Conservation (phyloP, 2,797 vertebrate genomes). For the Erithacus rubecula region DNA sequence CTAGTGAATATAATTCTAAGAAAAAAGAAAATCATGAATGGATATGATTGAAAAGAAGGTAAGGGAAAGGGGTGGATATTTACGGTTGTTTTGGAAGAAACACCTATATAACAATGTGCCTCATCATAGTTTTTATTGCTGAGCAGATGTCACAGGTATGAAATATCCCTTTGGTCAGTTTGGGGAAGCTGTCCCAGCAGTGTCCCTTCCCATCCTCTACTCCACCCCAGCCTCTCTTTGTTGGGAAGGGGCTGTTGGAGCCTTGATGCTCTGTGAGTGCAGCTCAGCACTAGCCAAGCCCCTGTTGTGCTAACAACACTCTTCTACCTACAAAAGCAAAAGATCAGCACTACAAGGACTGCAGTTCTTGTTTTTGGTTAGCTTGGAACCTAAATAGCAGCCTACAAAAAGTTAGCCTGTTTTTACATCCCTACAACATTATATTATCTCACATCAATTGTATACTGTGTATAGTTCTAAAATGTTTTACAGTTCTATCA, state of each 20-base stretch:
- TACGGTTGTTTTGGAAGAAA: neutral
- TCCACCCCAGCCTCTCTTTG: neutral
- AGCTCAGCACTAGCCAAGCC: neutral
- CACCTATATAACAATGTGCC: neutral
- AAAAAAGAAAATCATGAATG: neutral
- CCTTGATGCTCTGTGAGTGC: neutral
- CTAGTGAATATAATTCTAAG: neutral
- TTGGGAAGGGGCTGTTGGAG: neutral
- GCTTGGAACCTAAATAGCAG: neutral
- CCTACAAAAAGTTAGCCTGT: neutral
- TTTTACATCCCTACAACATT: neutral
- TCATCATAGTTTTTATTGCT: neutral
- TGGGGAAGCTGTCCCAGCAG: neutral
- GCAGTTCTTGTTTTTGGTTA: neutral
- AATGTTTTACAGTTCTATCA: neutral
- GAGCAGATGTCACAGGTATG: neutral
- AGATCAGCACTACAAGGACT: neutral
- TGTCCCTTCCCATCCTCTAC: neutral
- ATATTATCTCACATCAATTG: neutral
- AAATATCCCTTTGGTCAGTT: neutral
- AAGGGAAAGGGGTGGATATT: rapidly evolving
- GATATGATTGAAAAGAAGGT: neutral
- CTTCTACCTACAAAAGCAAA: neutral
- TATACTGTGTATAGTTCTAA: neutral
- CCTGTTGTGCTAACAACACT: neutral